Evolutionary conservation across 1,140 invertebrate genomes (phyloP), one percentile per base, ranked within the genome.

Genomic region (Saccostrea cuccullata): DNA sequence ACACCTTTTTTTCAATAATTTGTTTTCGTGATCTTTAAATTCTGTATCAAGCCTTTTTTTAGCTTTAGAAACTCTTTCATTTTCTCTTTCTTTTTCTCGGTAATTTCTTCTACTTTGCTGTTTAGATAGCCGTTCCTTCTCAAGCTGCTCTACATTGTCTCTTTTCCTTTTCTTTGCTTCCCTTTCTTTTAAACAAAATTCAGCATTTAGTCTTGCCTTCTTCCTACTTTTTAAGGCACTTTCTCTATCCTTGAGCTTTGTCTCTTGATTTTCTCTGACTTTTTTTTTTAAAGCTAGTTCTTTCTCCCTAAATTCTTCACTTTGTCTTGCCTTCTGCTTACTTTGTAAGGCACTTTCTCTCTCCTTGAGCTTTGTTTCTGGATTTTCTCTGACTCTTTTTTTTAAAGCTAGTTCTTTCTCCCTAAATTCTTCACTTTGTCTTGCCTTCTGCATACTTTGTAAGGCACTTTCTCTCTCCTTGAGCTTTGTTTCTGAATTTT

Each of bases 71-170:
- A 40, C 55, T 84, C 12, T 40, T 3, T 88, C 77, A 60, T 8
- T 23, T 20, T 67, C 30, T 85, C 84, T 84, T 67, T 60, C 77
- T 58, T 15, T 23, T 13, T 85, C 56, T 70, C 17, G 13, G 3
- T 84, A 20, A 64, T 60, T 88, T 84, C 67, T 67, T 88, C 47
- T 88, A n/a, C 82, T 77, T 87, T 70, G 26, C 47, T 47, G 47
- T 47, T 47, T 47, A 47, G 5, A 47, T 47, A 47, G 9, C 20
- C 70, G 20, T 40, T 70, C 67, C 15, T 87, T 67, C 73, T 70
- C 26, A 23, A 23, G 15, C 36, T 23, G 82, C 15, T 73, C 47
- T 36, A 17, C n/a, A 36, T 77, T 13, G 12, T 82, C 26, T 70
- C 70, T 87, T 15, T 30, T 55, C 23, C 9, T 82, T 40, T 20